Evolutionary conservation across 2,113 vertebrate species (phyloP), one percentile per base, ranked within the genome.

Genomic region (Pelobates fuscus): DNA sequence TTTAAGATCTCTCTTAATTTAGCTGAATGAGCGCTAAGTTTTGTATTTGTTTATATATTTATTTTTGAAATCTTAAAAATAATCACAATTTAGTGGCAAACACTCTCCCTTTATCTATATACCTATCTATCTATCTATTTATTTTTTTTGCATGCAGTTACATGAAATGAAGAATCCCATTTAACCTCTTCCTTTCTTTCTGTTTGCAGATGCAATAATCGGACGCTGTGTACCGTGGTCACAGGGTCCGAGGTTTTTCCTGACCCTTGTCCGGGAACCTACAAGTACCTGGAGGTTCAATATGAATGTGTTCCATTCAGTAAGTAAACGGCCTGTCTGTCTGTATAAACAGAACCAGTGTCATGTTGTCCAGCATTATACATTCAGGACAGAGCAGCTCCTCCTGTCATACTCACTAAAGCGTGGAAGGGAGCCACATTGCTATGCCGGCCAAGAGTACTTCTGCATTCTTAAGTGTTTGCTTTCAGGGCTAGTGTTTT

Each of bases 231-330:
- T 85, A 95, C 98, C 82, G 97, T 99, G 90, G 95, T 98, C 86
- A 98, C 97, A 29, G 97, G 97, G 83, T 95, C 95, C 84, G 97
- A 99, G 81, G 96, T 98, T 81, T 99, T 99, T 91, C 97, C 97
- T 85, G 97, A 99, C 90, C 97, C 97, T 77, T 99, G 96, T 87
- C 97, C 97, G 18, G 97, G 97, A 83, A 98, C 97, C 66, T 99
- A 98, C 90, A 99, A 99, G 85, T 99, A 99, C 77, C 94, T 99
- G 89, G 96, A 99, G 93, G 96, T 99, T 92, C 97, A 99, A 81
- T 99, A 99, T 94, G 97, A 99, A 90, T 99, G 97, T 93, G 97
- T 99, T 80, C 97, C 97, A 90, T 99, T 99, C 88, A 99, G 97
- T 99, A 96, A 99, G 97, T 99, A 75, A 59, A 60, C 25, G 20